Evolutionary conservation across 2,888 invertebrate species (phyloP).

Genomic region (Diadegma fenestrale): DNA sequence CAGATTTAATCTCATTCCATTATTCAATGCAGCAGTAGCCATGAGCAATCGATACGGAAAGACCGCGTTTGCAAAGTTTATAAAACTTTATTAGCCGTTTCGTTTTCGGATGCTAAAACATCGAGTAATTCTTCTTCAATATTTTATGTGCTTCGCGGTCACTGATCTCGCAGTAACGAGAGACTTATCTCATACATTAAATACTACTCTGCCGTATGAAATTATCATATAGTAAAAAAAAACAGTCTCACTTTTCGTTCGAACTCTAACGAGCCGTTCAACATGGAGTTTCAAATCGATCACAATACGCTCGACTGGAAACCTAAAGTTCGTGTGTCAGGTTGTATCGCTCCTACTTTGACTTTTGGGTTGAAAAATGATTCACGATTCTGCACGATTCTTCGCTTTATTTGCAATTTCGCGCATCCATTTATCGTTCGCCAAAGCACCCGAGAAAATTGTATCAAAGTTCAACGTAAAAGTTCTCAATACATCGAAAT

Average conservation of each 20-base stretch:
- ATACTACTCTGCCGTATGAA: neutral
- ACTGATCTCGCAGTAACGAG: neutral
- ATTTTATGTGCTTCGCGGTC: neutral
- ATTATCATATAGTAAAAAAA: neutral
- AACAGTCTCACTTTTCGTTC: neutral
- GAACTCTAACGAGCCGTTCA: neutral
- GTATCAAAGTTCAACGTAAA: neutral
- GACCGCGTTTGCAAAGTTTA: constrained; percentile 1
- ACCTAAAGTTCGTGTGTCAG: neutral
- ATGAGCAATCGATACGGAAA: neutral
- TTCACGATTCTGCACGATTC: neutral
- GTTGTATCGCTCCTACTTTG: no score
- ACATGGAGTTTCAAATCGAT: neutral
- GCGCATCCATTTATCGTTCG: no score
- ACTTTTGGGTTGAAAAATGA: neutral
- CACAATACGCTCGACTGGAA: neutral
- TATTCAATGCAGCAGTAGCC: constrained; percentile 23
- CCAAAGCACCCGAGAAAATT: neutral
- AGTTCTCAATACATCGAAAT: neutral
- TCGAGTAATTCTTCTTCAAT: constrained; percentile 15
- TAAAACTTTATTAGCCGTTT: constrained; percentile 23
- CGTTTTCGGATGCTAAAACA: neutral
- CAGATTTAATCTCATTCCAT: neutral
- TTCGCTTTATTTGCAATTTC: neutral
- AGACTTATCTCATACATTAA: neutral